phyloP scores from a whole-genome alignment of 2,888 invertebrate genomes.

The Heliconius hortense region DNA sequence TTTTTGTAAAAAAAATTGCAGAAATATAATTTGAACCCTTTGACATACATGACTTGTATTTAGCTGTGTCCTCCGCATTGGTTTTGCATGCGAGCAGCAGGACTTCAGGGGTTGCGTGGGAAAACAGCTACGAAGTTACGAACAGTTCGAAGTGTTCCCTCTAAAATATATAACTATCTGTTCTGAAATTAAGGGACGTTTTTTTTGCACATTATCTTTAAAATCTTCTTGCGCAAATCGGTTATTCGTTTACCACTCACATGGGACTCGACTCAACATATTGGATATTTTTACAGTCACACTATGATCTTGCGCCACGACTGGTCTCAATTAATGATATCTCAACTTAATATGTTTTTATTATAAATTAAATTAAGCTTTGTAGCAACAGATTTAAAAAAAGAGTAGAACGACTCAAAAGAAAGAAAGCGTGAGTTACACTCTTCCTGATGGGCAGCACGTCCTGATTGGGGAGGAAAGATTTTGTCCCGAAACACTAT shows the following conservation, averaged over 20 bases:
- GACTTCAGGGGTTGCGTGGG: constrained; percentile 78
- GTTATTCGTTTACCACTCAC: constrained; percentile 94
- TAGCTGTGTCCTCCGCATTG: constrained; percentile 73
- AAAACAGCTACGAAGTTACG: constrained; percentile 57
- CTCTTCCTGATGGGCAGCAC: constrained; percentile 91
- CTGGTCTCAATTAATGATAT: no score
- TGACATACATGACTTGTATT: constrained; percentile 73
- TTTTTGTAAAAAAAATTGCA: constrained; percentile 85
- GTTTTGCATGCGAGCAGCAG: constrained; percentile 76
- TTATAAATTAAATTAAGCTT: constrained; percentile 62
- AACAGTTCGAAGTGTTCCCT: constrained; percentile 85
- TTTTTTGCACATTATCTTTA: constrained; percentile 89
- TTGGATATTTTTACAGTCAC: constrained; percentile 80
- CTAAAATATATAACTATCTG: constrained; percentile 91
- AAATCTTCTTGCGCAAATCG: constrained; percentile 90
- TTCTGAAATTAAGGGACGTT: constrained; percentile 91
- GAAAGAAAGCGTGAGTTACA: constrained; percentile 88
- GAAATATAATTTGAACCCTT: constrained; percentile 82
- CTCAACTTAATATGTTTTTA: neutral
- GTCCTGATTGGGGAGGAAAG: constrained; percentile 90
- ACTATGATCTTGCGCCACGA: no score
- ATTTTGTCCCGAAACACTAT: constrained; percentile 90
- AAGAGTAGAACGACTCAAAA: constrained; percentile 57
- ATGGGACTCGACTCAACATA: constrained; percentile 88
- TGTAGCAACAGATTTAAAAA: constrained; percentile 55